Evolutionary conservation across 1,140 invertebrate species (phyloP), one percentile per base, ranked within the genome.

Genomic region (Drosophila pruinosa): DNA sequence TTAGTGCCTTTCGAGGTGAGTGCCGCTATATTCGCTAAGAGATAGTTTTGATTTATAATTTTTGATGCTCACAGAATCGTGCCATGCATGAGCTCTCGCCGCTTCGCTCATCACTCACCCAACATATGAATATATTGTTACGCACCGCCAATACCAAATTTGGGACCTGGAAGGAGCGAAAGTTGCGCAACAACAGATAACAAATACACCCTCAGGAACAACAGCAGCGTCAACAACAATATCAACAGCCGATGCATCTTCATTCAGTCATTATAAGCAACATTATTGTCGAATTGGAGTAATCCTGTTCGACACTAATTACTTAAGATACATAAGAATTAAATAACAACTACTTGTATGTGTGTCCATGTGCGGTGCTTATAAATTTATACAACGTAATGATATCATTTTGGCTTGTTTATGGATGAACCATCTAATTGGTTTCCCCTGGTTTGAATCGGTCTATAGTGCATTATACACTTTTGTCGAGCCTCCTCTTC

Each of bases 121-220:
- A 94, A 91, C 97, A 98, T 91, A 92, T 98, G 75, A 97, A 97
- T 91, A 95, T 96, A 91, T 93, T 98, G 83, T 92, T 98, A 50
- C 94, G 95, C 81, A 94, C 95, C 6, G 96, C 97, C 1, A 97
- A 96, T 80, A 93, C 94, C 58, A 97, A 97, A 90, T 98, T 95
- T 92, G 95, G 93, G 26, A 92, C 95, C 2, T 98, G 97, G 96
- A 96, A 97, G 91, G 95, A 96, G 85, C 92, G 95, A 63, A 94
- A 95, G 82, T 94, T 89, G 54, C 89, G 90, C 28, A 86, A 89
- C 57, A 64, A 80, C 39, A 85, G 89, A 75, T 91, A 91, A 75
- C 85, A 89, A 63, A 78, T 34, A 63, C 56, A 67, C 38, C 28
- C 38, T 17, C 69, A 58, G 41, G 52, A 19, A 10, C 34, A 43